A percentile compares a stretch with the other conserved stretches of the same genome.
Evolutionary conservation across 2,888 invertebrate genomes (phyloP).

Genomic region (Clistopyga incitator): DNA sequence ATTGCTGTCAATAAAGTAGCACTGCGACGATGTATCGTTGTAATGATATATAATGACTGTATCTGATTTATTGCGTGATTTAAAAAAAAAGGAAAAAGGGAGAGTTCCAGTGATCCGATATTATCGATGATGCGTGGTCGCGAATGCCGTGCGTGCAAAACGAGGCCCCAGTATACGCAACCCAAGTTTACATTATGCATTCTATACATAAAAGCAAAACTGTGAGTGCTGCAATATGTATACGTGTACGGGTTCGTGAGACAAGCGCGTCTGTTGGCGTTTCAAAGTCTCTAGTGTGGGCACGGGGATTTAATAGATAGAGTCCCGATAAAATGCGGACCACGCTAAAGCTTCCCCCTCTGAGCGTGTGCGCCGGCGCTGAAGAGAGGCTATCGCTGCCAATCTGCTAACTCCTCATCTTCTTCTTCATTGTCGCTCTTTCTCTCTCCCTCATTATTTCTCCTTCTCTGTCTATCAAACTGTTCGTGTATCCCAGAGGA

Average conservation of each 20-base stretch:
- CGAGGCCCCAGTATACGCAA: not conserved
- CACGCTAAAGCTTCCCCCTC: constrained; percentile 70
- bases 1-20: not conserved
- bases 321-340: constrained; percentile 75
- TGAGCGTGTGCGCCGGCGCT: constrained; percentile 46
- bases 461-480: constrained; percentile 16
- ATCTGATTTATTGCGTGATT: not conserved
- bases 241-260: constrained; percentile 34
- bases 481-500: constrained; percentile 35
- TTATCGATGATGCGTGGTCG: constrained; percentile 10
- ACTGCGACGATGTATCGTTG: not conserved
- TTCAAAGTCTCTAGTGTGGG: constrained; percentile 64
- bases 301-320: constrained; percentile 74
- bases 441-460: constrained; percentile 16
- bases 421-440: constrained; percentile 23
- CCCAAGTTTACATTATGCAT: constrained; percentile 4
- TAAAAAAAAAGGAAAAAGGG: not conserved
- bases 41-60: not conserved
- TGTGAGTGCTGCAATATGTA: not conserved
- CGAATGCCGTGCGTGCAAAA: not conserved
- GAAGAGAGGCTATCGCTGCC: constrained; percentile 73
- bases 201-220: constrained; percentile 32
- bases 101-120: constrained; percentile 9
- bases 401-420: constrained; percentile 73
- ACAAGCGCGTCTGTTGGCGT: constrained; percentile 60